Base-by-base conservation (phyloP, 2,888 invertebrate species). In the Rotaria socialis region DNA sequence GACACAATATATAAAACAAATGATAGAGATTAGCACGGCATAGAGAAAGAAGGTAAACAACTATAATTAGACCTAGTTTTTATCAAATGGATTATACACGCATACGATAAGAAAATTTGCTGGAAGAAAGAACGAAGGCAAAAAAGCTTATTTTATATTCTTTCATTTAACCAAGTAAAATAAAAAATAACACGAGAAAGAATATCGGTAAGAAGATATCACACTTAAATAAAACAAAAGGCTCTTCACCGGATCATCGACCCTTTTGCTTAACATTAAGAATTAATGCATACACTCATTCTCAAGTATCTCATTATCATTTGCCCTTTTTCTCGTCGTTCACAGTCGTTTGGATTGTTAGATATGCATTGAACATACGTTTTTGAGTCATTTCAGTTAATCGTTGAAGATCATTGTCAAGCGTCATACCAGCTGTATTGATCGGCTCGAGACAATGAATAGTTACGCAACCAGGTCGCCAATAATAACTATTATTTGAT, bases 371-470 rank as follows among this genome's bases (percentile, higher is more conserved):
- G 6, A 67, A 2, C 67, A 67, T 67, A 35, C 35, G 35, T 67
- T 67, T 67, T 67, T 35, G 67, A 35, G 67, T 67, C 67, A 67
- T 67, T 14, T 67, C 67, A 67, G 80, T 80, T 35, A 80, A 80
- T 80, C 47, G 80, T 47, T 43, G 80, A 47, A 80, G 47, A 80
- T 80, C 80, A 67, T 67, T 67, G 19, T 47, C 80, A 43, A 80
- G 22, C 24, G 80, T 80, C 80, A 80, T 80, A 47, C 47, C 47
- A 47, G 22, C n/a, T 47, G 80, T 80, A 47, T 22, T 24, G n/a
- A 80, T 80, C 11, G 80, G 47, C 47, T 80, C 47, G n/a, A 80
- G 80, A 80, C 80, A 80, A 47, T 80, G 47, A n/a, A 80, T 80
- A 24, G 80, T 80, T 47, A 80, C 80, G 24, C 43, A 43, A 80